A percentile compares a stretch with the other conserved stretches of the same genome.
Conservation (phyloP, 2,888 invertebrate genomes). For the Cancer borealis region DNA sequence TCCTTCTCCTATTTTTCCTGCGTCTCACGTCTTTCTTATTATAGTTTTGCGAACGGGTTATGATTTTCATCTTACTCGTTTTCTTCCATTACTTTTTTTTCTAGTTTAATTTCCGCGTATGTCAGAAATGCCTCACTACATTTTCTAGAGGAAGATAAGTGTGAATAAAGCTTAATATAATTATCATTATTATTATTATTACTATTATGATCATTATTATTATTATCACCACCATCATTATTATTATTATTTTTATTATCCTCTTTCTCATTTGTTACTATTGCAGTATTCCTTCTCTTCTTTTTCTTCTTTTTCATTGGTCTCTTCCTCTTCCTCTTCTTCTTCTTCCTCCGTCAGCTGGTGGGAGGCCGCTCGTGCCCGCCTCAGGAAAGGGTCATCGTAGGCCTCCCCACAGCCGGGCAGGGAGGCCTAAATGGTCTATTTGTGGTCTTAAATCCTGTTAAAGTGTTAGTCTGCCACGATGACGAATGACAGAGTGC, state of each 20-base stretch:
- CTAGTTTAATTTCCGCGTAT: too few relatives aligned
- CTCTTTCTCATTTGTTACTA: background rate
- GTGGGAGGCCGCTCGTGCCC: constrained; percentile 13
- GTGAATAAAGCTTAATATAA: background rate
- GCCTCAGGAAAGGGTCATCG: constrained; percentile 16
- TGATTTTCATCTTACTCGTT: too few relatives aligned
- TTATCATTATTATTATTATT: too few relatives aligned
- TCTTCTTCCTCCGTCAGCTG: background rate
- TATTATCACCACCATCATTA: background rate
- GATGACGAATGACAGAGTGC: constrained; percentile 39
- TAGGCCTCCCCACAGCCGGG: background rate
- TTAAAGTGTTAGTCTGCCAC: constrained; percentile 52
- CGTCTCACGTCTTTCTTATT: too few relatives aligned
- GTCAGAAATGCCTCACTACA: too few relatives aligned
- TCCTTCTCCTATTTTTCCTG: too few relatives aligned
- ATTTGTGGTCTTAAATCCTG: constrained; percentile 52
- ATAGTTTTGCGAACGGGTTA: too few relatives aligned
- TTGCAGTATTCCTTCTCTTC: background rate
- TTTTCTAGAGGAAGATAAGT: too few relatives aligned
- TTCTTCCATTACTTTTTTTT: too few relatives aligned
- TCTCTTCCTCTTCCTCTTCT: background rate
- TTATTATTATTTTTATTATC: background rate
- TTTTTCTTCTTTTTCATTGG: background rate
- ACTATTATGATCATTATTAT: too few relatives aligned
- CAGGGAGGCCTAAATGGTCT: constrained; percentile 52